phyloP scores from a whole-genome alignment of 2,797 vertebrate species.

The Galaxias olidus region DNA sequence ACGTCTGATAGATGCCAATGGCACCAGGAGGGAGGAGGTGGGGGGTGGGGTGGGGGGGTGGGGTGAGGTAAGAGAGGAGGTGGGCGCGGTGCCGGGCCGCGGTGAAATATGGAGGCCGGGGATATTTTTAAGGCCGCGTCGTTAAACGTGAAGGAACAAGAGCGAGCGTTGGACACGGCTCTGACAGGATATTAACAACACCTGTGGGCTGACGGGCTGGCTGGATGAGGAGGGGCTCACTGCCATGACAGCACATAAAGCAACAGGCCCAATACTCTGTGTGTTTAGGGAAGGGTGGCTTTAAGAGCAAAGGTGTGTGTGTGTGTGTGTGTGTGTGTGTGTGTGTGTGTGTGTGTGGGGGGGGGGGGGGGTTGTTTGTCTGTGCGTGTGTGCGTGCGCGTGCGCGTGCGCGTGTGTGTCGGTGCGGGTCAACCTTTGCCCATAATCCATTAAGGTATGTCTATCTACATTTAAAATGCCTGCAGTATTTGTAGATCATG shows the following conservation, averaged over 20 bases:
- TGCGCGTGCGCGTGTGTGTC: conserved; percentile 31
- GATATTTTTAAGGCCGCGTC: conserved; percentile 54
- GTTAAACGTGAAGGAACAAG: conserved; percentile 56
- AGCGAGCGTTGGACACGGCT: conserved; percentile 53
- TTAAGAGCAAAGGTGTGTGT: conserved; percentile 30
- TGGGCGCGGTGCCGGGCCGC: conserved; percentile 45
- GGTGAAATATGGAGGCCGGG: conserved; percentile 56
- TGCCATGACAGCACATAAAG: conserved; percentile 72
- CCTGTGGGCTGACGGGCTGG: conserved; percentile 60
- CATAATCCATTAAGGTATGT: too few relatives aligned
- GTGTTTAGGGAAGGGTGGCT: conserved; percentile 25
- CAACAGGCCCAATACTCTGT: conserved; percentile 11
- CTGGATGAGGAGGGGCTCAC: conserved; percentile 63
- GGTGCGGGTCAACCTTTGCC: too few relatives aligned
- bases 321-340: conserved; percentile 32
- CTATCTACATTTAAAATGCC: too few relatives aligned
- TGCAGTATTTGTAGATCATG: too few relatives aligned
- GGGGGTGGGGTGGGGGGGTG: conserved; percentile 27
- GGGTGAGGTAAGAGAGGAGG: conserved; percentile 39
- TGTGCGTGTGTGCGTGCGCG: conserved; percentile 33
- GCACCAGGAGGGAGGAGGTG: conserved; percentile 35
- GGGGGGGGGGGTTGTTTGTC: too few relatives aligned
- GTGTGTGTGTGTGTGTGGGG: conserved; percentile 25
- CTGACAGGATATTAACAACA: conserved; percentile 66
- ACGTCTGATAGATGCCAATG: conserved; percentile 56